Evolutionary conservation across 1,140 invertebrate species (phyloP).

Genomic region (Brachionus rubens): DNA sequence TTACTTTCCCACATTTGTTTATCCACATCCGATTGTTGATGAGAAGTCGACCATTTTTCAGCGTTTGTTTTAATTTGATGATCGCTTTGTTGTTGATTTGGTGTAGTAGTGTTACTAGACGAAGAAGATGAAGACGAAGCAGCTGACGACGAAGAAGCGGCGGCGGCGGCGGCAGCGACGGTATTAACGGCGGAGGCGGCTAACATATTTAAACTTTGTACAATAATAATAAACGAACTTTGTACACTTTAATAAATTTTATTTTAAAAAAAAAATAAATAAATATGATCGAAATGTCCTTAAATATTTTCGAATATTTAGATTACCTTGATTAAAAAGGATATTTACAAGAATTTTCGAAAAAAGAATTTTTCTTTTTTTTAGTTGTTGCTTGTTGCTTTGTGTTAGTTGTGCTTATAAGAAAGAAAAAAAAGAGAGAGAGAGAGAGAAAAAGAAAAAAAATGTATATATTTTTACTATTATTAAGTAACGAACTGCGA

Average conservation of each 20-base stretch:
- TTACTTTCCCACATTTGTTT: not conserved
- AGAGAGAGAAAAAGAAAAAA: not conserved
- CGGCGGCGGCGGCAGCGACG: not conserved
- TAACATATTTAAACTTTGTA: constrained; percentile 39
- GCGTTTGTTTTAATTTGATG: not conserved
- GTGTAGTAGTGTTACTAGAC: constrained; percentile 4
- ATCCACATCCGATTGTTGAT: not conserved
- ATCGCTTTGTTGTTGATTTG: not conserved
- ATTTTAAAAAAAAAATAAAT: not conserved
- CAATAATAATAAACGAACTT: constrained; percentile 34
- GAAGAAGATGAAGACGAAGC: not conserved
- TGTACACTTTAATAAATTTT: not conserved
- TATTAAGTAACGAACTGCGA: too few relatives aligned
- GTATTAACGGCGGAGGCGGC: too few relatives aligned
- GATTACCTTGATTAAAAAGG: constrained; percentile 39
- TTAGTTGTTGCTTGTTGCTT: not conserved
- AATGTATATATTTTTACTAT: not conserved
- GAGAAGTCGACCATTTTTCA: not conserved
- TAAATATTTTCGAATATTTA: not conserved
- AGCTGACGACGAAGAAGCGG: constrained; percentile 7
- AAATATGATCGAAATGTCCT: not conserved
- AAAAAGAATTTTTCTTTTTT: not conserved
- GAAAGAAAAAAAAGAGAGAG: not conserved
- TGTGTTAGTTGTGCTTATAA: not conserved
- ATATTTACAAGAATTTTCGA: constrained; percentile 42